A percentile compares a stretch with the other conserved stretches of the same genome.
Conservation (phyloP, 1,140 invertebrate species). For the Hyles euphorbiae region DNA sequence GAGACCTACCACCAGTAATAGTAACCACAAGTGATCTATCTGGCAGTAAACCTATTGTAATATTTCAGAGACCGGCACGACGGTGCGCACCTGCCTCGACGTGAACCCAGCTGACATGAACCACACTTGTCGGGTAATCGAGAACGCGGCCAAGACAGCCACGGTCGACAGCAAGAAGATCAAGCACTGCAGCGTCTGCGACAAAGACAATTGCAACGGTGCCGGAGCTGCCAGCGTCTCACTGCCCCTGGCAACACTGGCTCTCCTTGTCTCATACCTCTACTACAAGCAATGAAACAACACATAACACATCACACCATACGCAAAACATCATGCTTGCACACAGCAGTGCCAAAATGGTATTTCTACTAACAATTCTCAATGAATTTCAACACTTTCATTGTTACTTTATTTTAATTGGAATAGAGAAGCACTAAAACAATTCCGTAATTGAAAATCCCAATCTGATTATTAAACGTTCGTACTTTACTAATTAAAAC, state of each 20-base stretch:
- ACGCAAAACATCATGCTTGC: neutral
- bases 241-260: slow-evolving; percentile 53
- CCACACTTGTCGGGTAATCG: slow-evolving; percentile 50
- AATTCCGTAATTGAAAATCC: no score
- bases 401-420: no score
- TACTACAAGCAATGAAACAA: slow-evolving; percentile 50
- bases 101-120: slow-evolving; percentile 55
- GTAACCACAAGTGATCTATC: no score
- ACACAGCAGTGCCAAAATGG: no score
- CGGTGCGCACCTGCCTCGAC: slow-evolving; percentile 56
- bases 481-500: no score
- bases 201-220: slow-evolving; percentile 76
- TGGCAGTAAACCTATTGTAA: slow-evolving; percentile 5
- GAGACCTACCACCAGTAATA: no score
- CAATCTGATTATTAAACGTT: no score
- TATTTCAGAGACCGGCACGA: slow-evolving; percentile 49
- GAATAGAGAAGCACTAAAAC: no score
- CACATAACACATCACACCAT: neutral
- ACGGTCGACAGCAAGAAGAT: slow-evolving; percentile 31
- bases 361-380: no score
- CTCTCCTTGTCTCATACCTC: slow-evolving; percentile 48
- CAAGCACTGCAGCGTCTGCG: slow-evolving; percentile 57
- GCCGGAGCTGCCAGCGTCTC: slow-evolving; percentile 67
- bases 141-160: slow-evolving; percentile 24
- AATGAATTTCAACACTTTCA: no score